phyloP scores from a whole-genome alignment of 2,113 vertebrate species.

The Hippocampus guttulatus region DNA sequence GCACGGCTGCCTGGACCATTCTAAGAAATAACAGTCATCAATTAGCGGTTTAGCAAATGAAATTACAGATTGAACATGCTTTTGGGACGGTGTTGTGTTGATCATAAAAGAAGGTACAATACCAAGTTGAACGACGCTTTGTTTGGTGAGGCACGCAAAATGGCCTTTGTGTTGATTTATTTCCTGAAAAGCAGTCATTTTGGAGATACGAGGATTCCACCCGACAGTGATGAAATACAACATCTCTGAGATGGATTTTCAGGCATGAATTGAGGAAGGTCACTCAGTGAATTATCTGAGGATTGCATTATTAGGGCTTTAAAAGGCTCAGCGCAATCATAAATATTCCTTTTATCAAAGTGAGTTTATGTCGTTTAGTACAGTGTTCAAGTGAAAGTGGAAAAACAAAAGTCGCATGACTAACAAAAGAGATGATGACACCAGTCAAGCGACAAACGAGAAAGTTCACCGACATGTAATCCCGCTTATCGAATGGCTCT shows the following conservation, averaged over 20 bases:
- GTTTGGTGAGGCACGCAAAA: conserved; percentile 13
- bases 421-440: conserved; percentile 47
- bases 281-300: conserved; percentile 9
- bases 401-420: conserved; percentile 24
- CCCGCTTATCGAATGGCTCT: conserved; percentile 63
- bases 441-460: conserved; percentile 32
- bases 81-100: no score
- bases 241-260: conserved; percentile 22
- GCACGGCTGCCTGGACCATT: no score
- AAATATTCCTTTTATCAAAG: conserved; percentile 25
- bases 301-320: conserved; percentile 36
- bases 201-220: neutral
- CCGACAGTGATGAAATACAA: neutral
- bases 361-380: conserved; percentile 38
- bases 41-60: no score
- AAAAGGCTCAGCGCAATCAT: conserved; percentile 40
- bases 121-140: neutral
- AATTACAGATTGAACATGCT: no score
- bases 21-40: no score
- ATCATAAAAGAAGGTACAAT: no score
- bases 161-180: neutral
- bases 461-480: conserved; percentile 65
- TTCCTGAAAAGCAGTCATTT: neutral
- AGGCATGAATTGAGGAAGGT: conserved; percentile 30
- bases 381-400: conserved; percentile 32